phyloP scores from a whole-genome alignment of 2,113 vertebrate species.

The Malurus melanocephalus region DNA sequence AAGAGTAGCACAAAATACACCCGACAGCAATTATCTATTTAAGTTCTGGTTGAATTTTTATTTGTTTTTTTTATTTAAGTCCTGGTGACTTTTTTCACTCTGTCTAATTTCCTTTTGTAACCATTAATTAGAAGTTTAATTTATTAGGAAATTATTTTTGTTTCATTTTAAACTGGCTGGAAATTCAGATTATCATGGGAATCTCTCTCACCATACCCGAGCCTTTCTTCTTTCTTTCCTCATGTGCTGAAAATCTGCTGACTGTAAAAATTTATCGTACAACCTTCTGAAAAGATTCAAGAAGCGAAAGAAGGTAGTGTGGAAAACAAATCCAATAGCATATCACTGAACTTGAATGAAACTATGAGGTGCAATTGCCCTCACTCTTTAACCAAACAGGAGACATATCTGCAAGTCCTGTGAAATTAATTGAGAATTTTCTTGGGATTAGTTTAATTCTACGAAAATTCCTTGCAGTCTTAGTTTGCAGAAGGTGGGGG shows the following conservation, averaged over 20 bases:
- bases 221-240: background rate
- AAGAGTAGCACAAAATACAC: background rate
- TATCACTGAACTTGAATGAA: background rate
- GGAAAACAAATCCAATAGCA: background rate
- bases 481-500: constrained; percentile 52
- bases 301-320: background rate
- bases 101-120: background rate
- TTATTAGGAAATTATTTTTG: background rate
- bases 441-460: constrained; percentile 69
- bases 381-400: constrained; percentile 59
- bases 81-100: background rate
- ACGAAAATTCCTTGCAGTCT: constrained; percentile 61
- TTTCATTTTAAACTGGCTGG: constrained; percentile 7
- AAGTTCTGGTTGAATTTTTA: background rate
- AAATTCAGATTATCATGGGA: background rate
- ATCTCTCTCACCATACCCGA: background rate
- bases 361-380: background rate
- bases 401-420: constrained; percentile 58
- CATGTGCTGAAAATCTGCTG: background rate
- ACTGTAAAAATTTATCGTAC: background rate
- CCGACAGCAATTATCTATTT: background rate
- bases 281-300: background rate
- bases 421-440: constrained; percentile 72
- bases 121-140: background rate
- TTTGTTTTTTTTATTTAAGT: background rate